phyloP scores from a whole-genome alignment of 2,113 vertebrate species.

The Lophochroa leadbeateri region DNA sequence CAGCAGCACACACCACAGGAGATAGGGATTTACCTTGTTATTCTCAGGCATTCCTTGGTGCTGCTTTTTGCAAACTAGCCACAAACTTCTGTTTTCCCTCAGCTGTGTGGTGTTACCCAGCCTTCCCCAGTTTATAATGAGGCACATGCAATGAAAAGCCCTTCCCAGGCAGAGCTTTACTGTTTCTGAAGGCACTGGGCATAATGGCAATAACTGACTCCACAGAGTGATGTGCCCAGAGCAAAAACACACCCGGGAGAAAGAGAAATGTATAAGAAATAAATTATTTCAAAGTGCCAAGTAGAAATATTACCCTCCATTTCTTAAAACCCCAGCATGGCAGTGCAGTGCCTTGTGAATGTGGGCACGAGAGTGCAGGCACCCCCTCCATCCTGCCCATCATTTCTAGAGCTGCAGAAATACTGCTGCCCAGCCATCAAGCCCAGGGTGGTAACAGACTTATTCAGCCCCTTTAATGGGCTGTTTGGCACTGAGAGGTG shows the following conservation, averaged over 20 bases:
- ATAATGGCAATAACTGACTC: background rate
- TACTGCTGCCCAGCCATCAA: rapidly evolving
- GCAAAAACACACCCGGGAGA: background rate
- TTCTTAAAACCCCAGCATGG: background rate
- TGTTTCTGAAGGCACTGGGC: background rate
- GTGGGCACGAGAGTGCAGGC: rapidly evolving
- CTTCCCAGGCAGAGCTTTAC: background rate
- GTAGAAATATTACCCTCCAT: background rate
- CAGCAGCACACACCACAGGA: background rate
- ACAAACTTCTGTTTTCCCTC: background rate
- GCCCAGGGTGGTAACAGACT: background rate
- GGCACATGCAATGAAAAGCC: background rate
- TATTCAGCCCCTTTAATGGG: background rate
- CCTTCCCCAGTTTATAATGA: background rate
- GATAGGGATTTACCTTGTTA: background rate
- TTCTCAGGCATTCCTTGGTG: background rate
- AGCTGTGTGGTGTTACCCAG: background rate
- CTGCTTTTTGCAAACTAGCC: background rate
- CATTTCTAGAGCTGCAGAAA: rapidly evolving
- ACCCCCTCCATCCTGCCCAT: rapidly evolving
- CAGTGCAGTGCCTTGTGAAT: rapidly evolving
- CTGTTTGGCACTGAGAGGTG: rapidly evolving
- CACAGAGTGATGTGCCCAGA: rapidly evolving
- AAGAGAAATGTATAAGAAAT: background rate
- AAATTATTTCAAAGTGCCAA: background rate